These are phyloP conservation scores for Suricata suricatta DNA, from an alignment of 2,113 vertebrate species.

Conservation along the genomic window DNA sequence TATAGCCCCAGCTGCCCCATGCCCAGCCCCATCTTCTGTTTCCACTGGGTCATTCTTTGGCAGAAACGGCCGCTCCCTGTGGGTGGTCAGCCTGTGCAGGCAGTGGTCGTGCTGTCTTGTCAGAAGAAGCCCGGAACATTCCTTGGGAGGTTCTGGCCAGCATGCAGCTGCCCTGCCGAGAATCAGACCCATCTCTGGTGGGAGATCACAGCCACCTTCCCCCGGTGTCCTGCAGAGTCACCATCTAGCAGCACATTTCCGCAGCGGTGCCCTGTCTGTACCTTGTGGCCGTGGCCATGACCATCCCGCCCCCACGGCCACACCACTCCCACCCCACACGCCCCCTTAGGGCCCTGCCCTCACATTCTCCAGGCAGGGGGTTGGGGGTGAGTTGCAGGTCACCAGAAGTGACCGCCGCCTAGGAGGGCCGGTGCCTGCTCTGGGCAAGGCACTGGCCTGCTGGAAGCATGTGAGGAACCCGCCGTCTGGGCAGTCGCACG, in stretches of 20 bases:
- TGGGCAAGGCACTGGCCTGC: too few species aligned
- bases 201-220: slow-evolving; percentile 47
- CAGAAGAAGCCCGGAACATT: slow-evolving; percentile 38
- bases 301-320: too few species aligned
- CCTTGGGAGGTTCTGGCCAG: slow-evolving; percentile 62
- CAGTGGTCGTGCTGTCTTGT: not conserved
- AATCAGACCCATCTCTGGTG: not conserved
- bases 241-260: slow-evolving; percentile 18
- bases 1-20: fast-evolving
- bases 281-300: too few species aligned
- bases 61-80: not conserved
- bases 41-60: not conserved
- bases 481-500: not conserved
- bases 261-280: not conserved
- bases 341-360: not conserved
- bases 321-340: not conserved
- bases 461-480: not conserved
- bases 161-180: slow-evolving; percentile 45
- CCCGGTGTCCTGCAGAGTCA: slow-evolving; percentile 31
- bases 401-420: fast-evolving
- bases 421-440: not conserved
- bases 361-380: not conserved
- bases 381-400: fast-evolving
- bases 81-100: not conserved
- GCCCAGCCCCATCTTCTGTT: not conserved